Percentiles rank a stretch among this genome's conserved stretches.
These are phyloP conservation scores for Epizoanthus scotinus DNA, from an alignment of 92 coral and sea anemone genomes.

Conservation along the genomic window DNA sequence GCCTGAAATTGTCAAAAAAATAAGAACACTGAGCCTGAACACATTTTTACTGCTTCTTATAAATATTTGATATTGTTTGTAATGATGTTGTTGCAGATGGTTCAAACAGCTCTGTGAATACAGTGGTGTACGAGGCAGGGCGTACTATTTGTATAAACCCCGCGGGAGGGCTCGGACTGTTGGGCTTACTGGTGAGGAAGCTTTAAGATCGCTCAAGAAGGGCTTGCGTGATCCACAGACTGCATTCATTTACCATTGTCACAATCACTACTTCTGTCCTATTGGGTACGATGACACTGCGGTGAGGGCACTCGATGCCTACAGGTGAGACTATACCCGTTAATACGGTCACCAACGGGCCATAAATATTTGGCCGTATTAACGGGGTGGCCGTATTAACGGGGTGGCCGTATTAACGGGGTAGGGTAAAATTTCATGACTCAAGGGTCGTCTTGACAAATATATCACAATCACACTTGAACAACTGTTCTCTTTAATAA, in stretches of 20 bases:
- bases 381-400: too few relatives aligned
- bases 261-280: constrained; percentile 84
- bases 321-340: constrained; percentile 60
- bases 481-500: too few relatives aligned
- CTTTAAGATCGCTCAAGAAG: constrained; percentile 59
- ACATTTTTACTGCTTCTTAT: too few relatives aligned
- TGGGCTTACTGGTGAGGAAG: constrained; percentile 67
- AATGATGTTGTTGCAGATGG: constrained; percentile 61
- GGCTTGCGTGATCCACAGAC: constrained; percentile 68
- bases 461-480: too few relatives aligned
- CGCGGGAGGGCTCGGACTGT: constrained; percentile 68
- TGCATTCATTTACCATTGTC: constrained; percentile 78
- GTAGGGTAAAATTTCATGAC: too few relatives aligned
- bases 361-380: too few relatives aligned
- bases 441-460: too few relatives aligned
- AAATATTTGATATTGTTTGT: too few relatives aligned
- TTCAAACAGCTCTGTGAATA: constrained; percentile 72
- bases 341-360: too few relatives aligned
- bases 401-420: too few relatives aligned
- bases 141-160: constrained; percentile 71
- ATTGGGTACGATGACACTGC: constrained; percentile 84
- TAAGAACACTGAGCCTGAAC: too few relatives aligned
- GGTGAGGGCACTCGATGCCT: constrained; percentile 61
- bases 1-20: too few relatives aligned
- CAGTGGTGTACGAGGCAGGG: constrained; percentile 66